Evolutionary conservation across 2,888 invertebrate genomes (phyloP).

Genomic region (Drosophila bunnanda): DNA sequence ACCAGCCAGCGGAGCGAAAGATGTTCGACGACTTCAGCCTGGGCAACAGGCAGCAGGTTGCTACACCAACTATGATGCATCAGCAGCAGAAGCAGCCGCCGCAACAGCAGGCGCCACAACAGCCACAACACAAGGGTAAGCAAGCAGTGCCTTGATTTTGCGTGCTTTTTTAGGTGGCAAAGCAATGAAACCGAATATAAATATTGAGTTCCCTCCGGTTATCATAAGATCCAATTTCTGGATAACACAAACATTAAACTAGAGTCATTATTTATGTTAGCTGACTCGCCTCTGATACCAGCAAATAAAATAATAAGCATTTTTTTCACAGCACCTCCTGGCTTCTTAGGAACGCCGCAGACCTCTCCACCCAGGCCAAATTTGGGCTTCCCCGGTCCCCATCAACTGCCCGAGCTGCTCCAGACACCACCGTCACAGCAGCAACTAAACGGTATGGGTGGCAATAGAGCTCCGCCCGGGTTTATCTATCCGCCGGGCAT

Average conservation of each 20-base stretch:
- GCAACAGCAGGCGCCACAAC: conserved; percentile 52
- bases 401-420: conserved; percentile 56
- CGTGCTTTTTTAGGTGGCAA: neutral
- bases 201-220: neutral
- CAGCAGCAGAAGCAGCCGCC: conserved; percentile 63
- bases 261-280: neutral
- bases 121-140: conserved; percentile 82
- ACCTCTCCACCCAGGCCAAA: conserved; percentile 70
- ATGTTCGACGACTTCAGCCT: conserved; percentile 57
- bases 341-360: conserved; percentile 67
- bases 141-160: neutral
- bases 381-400: conserved; percentile 61
- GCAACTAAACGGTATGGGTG: conserved; percentile 59
- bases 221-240: neutral
- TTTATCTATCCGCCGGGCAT: conserved; percentile 79
- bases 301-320: neutral
- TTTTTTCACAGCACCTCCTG: conserved; percentile 72
- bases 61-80: conserved; percentile 60
- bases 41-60: conserved; percentile 59
- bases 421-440: conserved; percentile 64
- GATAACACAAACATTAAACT: neutral
- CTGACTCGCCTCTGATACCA: neutral
- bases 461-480: conserved; percentile 82
- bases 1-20: conserved; percentile 35
- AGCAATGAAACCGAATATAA: neutral